Evolutionary conservation across 1,140 invertebrate genomes (phyloP), one percentile per base, ranked within the genome.

Genomic region (Leptinotarsa lineolata): DNA sequence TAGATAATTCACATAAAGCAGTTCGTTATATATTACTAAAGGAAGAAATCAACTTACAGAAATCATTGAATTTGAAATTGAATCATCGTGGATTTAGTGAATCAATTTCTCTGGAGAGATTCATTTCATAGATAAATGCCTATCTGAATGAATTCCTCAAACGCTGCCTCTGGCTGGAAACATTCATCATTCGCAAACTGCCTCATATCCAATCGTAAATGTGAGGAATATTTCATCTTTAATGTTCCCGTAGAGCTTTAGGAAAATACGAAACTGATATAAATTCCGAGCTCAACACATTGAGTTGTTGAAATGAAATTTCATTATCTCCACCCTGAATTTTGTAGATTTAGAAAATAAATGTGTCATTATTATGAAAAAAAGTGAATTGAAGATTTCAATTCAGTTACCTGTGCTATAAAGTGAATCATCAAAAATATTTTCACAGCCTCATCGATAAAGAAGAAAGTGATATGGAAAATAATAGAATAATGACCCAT

Each of bases 201-300:
- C 48, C n/a, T 54, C n/a, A 54, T 54, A 54, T 13, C 48, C 15
- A 54, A 54, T 54, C 48, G 48, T 54, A 18, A 39, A 16, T 54
- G 48, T 18, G 48, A 18, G 48, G 48, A 54, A 54, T 54, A 54
- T 54, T 54, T 54, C 15, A 54, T 54, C 48, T 54, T 16, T n/a
- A 18, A 54, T 54, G 48, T 54, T 54, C 48, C n/a, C 48, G n/a
- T 54, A 54, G n/a, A 18, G 48, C 48, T 54, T 15, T n/a, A 11
- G 48, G 48, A 54, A 54, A 54, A 54, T 54, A 54, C n/a, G 48
- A 54, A 54, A 54, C 48, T 54, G 48, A 54, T 15, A 54, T 54
- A 18, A 54, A 54, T 54, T 54, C 15, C n/a, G 15, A 54, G n/a
- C 4, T 54, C 0, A 54, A 54, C 15, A 54, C n/a, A 54, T n/a